Conservation (phyloP, 2,888 invertebrate species). For the Pyrochroa serraticornis region DNA sequence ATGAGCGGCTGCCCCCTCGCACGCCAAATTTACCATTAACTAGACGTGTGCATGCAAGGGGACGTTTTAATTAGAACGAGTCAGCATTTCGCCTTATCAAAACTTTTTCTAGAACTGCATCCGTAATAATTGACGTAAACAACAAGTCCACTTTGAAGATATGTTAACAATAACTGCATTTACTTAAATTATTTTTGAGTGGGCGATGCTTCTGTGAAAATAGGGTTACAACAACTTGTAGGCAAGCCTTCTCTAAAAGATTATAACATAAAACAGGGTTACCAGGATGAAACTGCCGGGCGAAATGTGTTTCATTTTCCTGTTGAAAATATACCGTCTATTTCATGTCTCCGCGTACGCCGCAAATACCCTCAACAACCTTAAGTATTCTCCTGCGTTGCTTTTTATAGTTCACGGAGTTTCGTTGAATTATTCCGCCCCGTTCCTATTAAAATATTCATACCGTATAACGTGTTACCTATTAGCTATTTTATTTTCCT, state of each 20-base stretch:
- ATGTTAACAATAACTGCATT: too few species aligned
- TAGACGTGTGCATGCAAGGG: constrained; percentile 9
- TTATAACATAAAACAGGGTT: constrained; percentile 30
- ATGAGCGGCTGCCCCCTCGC: constrained; percentile 23
- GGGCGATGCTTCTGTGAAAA: not conserved
- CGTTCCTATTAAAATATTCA: constrained; percentile 34
- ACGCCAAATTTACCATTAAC: constrained; percentile 29
- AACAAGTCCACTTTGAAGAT: too few species aligned
- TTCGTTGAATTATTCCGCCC: constrained; percentile 27
- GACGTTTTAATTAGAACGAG: constrained; percentile 23
- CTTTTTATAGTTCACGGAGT: constrained; percentile 30
- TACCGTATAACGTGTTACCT: constrained; percentile 23
- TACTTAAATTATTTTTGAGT: too few species aligned
- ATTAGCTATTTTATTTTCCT: constrained; percentile 21
- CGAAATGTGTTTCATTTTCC: constrained; percentile 41
- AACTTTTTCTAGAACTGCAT: too few species aligned
- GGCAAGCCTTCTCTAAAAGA: constrained; percentile 20
- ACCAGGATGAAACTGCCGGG: constrained; percentile 33
- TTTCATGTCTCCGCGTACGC: constrained; percentile 29
- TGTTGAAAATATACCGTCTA: constrained; percentile 32
- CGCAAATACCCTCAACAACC: constrained; percentile 31
- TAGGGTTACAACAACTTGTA: constrained; percentile 5
- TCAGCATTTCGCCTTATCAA: not conserved
- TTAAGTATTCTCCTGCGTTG: constrained; percentile 31
- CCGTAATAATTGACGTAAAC: too few species aligned